Conservation (phyloP, 2,113 vertebrate genomes). For the Mus musculus region GRCm39 chr1:167674501-167675000, state of each 20-base stretch:
- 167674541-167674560: slow-evolving; percentile 85
- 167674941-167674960: slow-evolving; percentile 76
- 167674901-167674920: slow-evolving; percentile 88
- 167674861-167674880: slow-evolving; percentile 91
- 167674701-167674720: slow-evolving; percentile 57
- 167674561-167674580: slow-evolving; percentile 77
- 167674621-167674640: slow-evolving; percentile 78
- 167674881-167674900: slow-evolving; percentile 91
- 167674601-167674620: slow-evolving; percentile 78
- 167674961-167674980: slow-evolving; percentile 45
- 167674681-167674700: slow-evolving; percentile 24
- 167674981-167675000: slow-evolving; percentile 61
- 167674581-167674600: slow-evolving; percentile 82
- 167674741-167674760: slow-evolving; percentile 1
- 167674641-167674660: slow-evolving; percentile 47
- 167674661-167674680: not conserved
- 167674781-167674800: slow-evolving; percentile 86
- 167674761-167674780: slow-evolving; percentile 69
- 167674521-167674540: slow-evolving; percentile 86
- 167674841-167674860: slow-evolving; percentile 89
- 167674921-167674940: slow-evolving; percentile 84
- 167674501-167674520: slow-evolving; percentile 84
- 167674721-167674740: slow-evolving; percentile 63
- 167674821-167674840: slow-evolving; percentile 88
- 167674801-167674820: slow-evolving; percentile 86